These are phyloP conservation scores for Acholoe squamosa DNA, from an alignment of 2,888 invertebrate species.

Conservation along the genomic window DNA sequence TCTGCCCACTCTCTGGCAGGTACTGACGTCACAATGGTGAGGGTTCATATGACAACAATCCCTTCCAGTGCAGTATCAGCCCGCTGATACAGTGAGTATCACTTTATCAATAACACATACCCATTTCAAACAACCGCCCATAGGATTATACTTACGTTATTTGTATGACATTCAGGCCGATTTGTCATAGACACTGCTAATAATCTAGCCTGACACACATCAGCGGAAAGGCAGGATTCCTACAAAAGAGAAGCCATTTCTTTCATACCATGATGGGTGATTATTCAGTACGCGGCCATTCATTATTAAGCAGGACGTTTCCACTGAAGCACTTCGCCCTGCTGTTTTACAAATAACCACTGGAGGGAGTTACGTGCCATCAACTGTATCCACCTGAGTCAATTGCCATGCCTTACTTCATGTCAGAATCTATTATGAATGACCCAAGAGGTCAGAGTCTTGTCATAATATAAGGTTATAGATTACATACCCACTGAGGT, in stretches of 20 bases:
- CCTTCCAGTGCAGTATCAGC: no score
- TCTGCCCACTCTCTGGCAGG: not conserved
- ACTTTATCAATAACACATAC: no score
- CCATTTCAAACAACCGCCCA: no score
- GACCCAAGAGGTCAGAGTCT: not conserved
- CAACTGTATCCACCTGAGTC: not conserved
- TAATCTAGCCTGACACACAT: not conserved
- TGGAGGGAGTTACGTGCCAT: not conserved
- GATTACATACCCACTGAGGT: not conserved
- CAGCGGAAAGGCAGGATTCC: not conserved
- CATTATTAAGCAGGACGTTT: not conserved
- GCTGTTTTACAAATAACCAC: conserved; percentile 21
- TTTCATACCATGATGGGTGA: not conserved
- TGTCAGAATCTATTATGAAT: not conserved
- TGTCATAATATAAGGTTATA: not conserved
- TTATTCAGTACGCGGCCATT: not conserved
- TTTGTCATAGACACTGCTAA: not conserved
- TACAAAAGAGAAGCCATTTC: not conserved
- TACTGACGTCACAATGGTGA: not conserved
- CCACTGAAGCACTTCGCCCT: not conserved
- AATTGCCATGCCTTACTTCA: not conserved
- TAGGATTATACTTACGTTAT: not conserved
- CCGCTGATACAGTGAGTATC: no score
- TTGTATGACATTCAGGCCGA: not conserved
- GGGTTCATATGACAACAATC: not conserved